Base-by-base conservation (phyloP, 1,140 invertebrate species). In the Ganaspis sp. region DNA sequence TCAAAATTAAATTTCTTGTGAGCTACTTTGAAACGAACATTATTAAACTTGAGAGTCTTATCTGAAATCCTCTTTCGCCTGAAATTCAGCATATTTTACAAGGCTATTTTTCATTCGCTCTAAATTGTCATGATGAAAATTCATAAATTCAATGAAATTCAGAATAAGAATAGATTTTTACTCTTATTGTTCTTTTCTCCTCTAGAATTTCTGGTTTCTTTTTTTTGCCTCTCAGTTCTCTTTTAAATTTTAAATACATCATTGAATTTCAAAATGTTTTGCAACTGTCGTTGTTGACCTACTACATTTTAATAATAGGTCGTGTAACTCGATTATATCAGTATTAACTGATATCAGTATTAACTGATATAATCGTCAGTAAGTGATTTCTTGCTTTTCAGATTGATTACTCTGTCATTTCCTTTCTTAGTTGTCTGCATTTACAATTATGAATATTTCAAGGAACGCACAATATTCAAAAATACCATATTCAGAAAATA, bases 51-150 rank as follows among this genome's bases (percentile, higher is more conserved):
- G 54, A 26, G 54, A 64, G 23, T 26, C 23, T 64, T 64, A 64
- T 64, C 54, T 64, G 54, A 29, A 64, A 64, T 64, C 54, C 54
- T 64, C 54, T 64, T 64, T 64, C 54, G 54, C 54, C 54, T 26
- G 54, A 64, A 23, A 64, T 64, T 64, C 54, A 64, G 54, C 23
- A 64, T 64, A 64, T 64, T 64, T 64, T 64, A 49, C 23, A 64
- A 64, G 23, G 54, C 23, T 64, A 64, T 64, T 26, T 64, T 64
- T 64, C 54, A 23, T 64, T 64, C 54, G 21, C 29, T 64, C 54
- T 23, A 64, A 64, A 64, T 29, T 64, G 54, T 29, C 11, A 29
- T n/a, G 23, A 64, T 64, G 54, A 64, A 64, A 64, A 64, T 29
- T 64, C 54, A 64, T 64, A 29, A 64, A 64, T 12, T 64, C 23